Percentiles rank a stretch among this genome's conserved stretches.
phyloP scores from a whole-genome alignment of 2,888 invertebrate species.

The Pelosia muscerda region DNA sequence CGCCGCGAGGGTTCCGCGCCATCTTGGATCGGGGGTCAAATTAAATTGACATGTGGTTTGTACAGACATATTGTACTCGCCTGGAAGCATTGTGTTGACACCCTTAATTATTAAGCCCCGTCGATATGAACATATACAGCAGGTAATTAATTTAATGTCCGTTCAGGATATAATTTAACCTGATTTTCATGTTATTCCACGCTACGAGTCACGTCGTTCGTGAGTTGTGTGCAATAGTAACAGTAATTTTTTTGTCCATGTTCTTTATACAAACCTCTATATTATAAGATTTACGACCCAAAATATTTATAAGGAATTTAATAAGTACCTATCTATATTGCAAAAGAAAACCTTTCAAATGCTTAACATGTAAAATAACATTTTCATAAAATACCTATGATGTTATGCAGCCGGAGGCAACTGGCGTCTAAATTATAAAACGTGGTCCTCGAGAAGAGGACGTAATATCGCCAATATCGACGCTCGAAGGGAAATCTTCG shows the following conservation, averaged over 20 bases:
- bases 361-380: constrained; percentile 66
- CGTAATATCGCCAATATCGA: constrained; percentile 73
- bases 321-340: constrained; percentile 46
- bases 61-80: constrained; percentile 80
- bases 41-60: constrained; percentile 85
- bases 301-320: constrained; percentile 38
- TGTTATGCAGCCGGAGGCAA: constrained; percentile 67
- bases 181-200: constrained; percentile 52
- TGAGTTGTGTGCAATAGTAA: neutral
- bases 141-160: constrained; percentile 79
- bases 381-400: constrained; percentile 69
- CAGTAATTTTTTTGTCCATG: neutral
- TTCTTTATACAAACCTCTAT: neutral
- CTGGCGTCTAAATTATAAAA: constrained; percentile 71
- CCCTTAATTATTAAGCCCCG: constrained; percentile 83
- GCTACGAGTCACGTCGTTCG: constrained; percentile 50
- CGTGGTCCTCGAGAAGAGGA: constrained; percentile 65
- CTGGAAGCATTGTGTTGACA: constrained; percentile 80
- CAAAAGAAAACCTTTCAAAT: constrained; percentile 52
- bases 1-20: constrained; percentile 74
- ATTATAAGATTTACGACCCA: constrained; percentile 17
- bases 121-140: constrained; percentile 78
- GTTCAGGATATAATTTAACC: constrained; percentile 65
- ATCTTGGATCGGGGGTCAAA: constrained; percentile 84
- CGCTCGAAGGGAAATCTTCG: constrained; percentile 68